Evolutionary conservation across 2,113 vertebrate genomes (phyloP).

Genomic region (Meriones unguiculatus): DNA sequence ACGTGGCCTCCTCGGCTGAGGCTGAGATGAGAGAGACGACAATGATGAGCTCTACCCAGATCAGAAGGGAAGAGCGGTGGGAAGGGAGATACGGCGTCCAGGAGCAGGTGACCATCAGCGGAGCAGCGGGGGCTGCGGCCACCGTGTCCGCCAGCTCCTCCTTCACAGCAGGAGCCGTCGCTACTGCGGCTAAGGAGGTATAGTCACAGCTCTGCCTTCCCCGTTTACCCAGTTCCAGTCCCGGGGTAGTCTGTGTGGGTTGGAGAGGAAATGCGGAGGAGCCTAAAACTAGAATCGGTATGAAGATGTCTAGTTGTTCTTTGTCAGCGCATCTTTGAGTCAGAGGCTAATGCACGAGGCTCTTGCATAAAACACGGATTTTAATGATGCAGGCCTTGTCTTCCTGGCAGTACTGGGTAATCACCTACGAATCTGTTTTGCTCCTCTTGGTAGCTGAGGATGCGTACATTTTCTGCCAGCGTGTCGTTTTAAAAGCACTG

Average conservation of each 20-base stretch:
- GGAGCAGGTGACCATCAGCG: conserved; percentile 87
- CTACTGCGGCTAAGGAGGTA: conserved; percentile 84
- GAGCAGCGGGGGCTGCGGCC: conserved; percentile 74
- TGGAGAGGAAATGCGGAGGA: not conserved
- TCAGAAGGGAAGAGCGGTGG: conserved; percentile 92
- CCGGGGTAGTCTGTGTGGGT: not conserved
- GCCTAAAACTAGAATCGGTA: not conserved
- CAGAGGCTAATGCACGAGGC: not conserved
- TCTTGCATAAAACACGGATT: not conserved
- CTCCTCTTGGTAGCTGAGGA: not conserved
- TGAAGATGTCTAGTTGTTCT: not conserved
- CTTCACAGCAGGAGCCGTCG: not conserved
- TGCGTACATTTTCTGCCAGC: not conserved
- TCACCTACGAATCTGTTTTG: not conserved
- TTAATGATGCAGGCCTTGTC: no score
- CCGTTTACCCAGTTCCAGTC: not conserved
- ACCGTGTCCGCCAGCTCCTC: conserved; percentile 52
- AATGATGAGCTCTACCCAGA: conserved; percentile 87
- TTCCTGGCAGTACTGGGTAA: not conserved
- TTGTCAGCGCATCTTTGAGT: not conserved
- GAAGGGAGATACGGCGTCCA: conserved; percentile 88
- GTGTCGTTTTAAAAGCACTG: not conserved
- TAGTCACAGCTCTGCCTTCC: not conserved
- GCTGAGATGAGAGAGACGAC: conserved; percentile 88
- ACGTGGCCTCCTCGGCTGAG: conserved; percentile 85